A percentile compares a stretch with the other conserved stretches of the same genome.
Conservation (phyloP, 2,113 vertebrate genomes). For the Calidris pygmaea region DNA sequence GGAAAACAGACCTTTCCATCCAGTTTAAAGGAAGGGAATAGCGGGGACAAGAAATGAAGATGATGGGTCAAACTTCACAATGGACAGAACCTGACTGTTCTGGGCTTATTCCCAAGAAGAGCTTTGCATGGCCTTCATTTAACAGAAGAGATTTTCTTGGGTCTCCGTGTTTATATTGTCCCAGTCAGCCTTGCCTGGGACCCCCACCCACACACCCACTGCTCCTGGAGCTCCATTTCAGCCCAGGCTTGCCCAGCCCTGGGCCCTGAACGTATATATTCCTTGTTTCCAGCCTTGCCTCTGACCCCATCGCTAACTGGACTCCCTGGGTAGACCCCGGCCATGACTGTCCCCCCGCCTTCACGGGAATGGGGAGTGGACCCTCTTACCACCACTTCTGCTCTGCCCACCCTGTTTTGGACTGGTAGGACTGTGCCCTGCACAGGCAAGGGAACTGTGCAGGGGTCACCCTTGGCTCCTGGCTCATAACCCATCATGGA, state of each 20-base stretch:
- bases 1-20: neutral
- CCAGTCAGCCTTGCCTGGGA: neutral
- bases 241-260: neutral
- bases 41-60: neutral
- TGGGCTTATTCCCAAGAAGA: neutral
- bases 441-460: neutral
- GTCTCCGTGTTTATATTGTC: neutral
- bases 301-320: neutral
- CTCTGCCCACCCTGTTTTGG: neutral
- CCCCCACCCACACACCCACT: neutral
- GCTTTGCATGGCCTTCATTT: neutral
- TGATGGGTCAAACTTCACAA: neutral
- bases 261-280: neutral
- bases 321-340: neutral
- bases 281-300: neutral
- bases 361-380: neutral
- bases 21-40: neutral
- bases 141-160: neutral
- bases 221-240: neutral
- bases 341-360: neutral
- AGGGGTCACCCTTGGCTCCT: neutral
- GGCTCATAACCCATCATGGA: rapidly evolving
- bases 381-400: neutral
- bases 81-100: neutral
- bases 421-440: neutral